Conservation (phyloP, 2,113 vertebrate species). For the Pseudorhombus dupliciocellatus region DNA sequence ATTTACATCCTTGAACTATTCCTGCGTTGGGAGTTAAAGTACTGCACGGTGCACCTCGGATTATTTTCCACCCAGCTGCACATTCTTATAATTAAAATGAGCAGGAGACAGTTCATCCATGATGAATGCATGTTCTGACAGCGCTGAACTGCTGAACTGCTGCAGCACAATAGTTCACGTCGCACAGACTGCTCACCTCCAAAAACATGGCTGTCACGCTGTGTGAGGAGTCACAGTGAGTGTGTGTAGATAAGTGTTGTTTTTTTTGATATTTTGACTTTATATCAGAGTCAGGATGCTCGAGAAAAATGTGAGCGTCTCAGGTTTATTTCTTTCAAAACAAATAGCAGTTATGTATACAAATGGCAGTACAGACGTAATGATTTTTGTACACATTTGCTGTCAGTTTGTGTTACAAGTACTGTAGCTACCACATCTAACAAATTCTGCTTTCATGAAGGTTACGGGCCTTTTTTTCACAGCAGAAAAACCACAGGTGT, state of each 20-base stretch:
- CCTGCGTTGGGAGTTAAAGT: slow-evolving; percentile 50
- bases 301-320: neutral
- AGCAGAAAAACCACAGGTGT: neutral
- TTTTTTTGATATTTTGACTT: neutral
- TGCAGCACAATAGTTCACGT: slow-evolving; percentile 24
- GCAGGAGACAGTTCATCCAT: slow-evolving; percentile 27
- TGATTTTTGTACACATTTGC: neutral
- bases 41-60: slow-evolving; percentile 31
- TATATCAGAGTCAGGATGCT: neutral
- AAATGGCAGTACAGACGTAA: neutral
- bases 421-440: neutral
- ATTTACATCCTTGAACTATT: slow-evolving; percentile 49
- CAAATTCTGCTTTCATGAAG: neutral
- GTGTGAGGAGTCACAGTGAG: neutral
- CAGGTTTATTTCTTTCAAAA: neutral
- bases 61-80: slow-evolving; percentile 59
- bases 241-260: neutral
- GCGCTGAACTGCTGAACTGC: slow-evolving; percentile 40
- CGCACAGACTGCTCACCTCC: slow-evolving; percentile 4
- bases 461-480: neutral
- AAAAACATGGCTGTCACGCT: slow-evolving; percentile 11
- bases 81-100: slow-evolving; percentile 53
- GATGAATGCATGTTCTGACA: slow-evolving; percentile 47
- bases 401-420: neutral
- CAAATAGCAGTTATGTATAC: neutral